Conservation (phyloP, 2,797 vertebrate genomes). For the Arvicola amphibius region DNA sequence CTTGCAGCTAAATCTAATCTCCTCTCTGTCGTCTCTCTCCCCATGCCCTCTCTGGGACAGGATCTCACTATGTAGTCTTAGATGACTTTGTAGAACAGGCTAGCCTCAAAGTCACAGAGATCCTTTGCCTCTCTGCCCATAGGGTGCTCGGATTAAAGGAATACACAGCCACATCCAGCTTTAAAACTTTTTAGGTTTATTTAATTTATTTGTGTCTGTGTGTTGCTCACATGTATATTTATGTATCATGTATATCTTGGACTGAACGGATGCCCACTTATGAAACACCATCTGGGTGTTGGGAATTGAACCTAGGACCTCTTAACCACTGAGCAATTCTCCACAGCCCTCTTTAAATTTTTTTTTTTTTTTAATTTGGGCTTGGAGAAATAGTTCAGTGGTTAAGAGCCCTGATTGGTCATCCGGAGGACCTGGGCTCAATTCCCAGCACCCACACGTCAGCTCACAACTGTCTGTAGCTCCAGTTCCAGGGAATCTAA, state of each 20-base stretch:
- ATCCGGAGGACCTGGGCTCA: too few relatives aligned
- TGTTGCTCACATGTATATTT: background rate
- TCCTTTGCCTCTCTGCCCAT: background rate
- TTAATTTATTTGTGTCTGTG: background rate
- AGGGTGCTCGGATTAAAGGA: background rate
- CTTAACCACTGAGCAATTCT: background rate
- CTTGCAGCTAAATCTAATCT: background rate
- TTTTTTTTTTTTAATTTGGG: background rate
- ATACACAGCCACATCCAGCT: background rate
- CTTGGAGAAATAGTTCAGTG: too few relatives aligned
- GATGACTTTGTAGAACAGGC: background rate
- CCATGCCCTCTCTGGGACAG: too few relatives aligned
- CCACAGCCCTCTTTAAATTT: background rate
- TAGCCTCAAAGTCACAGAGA: background rate
- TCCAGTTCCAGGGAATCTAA: too few relatives aligned
- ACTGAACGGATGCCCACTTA: background rate
- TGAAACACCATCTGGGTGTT: background rate
- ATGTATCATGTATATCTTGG: background rate
- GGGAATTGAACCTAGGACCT: background rate
- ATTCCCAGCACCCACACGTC: too few relatives aligned
- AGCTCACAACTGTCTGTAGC: too few relatives aligned
- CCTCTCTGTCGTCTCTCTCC: background rate
- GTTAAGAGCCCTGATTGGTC: too few relatives aligned
- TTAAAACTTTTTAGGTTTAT: background rate
- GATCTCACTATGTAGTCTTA: background rate